A percentile compares a stretch with the other conserved stretches of the same genome.
Evolutionary conservation across 2,113 vertebrate species (phyloP).

Genomic region (Microtus pennsylvanicus): DNA sequence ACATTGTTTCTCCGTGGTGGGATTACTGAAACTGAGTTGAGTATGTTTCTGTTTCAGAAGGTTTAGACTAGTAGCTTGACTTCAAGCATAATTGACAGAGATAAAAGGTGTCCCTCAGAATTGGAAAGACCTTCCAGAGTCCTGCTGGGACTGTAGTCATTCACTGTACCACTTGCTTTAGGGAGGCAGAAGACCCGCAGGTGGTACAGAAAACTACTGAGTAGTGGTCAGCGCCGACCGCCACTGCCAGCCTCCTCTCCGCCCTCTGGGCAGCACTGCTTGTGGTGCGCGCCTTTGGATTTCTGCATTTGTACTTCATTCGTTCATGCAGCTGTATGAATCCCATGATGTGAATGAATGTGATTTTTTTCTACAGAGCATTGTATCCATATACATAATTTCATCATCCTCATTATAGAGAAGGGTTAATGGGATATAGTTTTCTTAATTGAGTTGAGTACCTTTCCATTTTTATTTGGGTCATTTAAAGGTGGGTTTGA

Average conservation of each 20-base stretch:
- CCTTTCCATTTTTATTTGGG: conserved; percentile 12
- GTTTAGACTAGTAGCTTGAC: conserved; percentile 29
- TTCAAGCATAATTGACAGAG: conserved; percentile 40
- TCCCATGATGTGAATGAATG: neutral
- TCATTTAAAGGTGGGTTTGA: neutral
- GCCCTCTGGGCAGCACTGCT: neutral
- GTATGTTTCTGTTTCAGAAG: conserved; percentile 21
- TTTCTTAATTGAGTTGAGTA: conserved; percentile 35
- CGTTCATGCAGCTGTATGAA: neutral
- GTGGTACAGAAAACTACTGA: conserved; percentile 10
- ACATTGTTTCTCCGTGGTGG: neutral
- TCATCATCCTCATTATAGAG: neutral
- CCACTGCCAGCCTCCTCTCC: neutral
- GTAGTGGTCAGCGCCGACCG: neutral
- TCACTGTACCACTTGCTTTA: neutral
- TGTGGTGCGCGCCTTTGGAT: neutral
- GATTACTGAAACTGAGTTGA: conserved; percentile 3
- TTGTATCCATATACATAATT: neutral
- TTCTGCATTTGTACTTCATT: neutral
- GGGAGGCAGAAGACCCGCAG: neutral
- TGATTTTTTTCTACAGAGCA: neutral
- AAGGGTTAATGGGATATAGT: neutral
- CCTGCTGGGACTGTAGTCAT: neutral
- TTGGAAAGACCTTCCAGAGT: neutral
- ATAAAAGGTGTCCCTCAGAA: neutral